phyloP scores from a whole-genome alignment of 2,113 vertebrate species.

The Seriola dumerili region DNA sequence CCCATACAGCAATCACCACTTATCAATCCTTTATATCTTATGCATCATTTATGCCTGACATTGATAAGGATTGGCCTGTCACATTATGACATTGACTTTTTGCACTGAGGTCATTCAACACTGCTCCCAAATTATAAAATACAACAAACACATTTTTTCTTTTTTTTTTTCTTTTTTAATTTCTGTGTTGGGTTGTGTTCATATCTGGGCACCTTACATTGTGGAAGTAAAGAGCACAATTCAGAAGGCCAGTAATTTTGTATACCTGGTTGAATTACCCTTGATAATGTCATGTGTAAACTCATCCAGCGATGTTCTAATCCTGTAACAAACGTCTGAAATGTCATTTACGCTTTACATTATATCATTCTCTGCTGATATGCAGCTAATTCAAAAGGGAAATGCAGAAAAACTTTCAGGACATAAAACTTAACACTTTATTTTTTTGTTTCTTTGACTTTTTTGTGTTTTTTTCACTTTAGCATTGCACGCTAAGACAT shows the following conservation, averaged over 20 bases:
- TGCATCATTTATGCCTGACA: slow-evolving; percentile 24
- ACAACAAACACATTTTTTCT: slow-evolving; percentile 9
- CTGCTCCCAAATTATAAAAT: slow-evolving; percentile 10
- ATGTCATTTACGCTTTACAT: slow-evolving; percentile 30
- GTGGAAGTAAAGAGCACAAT: slow-evolving; percentile 26
- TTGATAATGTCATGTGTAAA: background rate
- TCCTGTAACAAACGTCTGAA: slow-evolving; percentile 7
- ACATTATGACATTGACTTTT: slow-evolving; percentile 17
- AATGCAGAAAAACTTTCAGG: slow-evolving; percentile 22
- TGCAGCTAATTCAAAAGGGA: slow-evolving; percentile 7
- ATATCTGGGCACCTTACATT: background rate
- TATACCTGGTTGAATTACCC: background rate
- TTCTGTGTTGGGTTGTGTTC: background rate
- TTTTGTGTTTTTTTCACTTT: slow-evolving; percentile 26
- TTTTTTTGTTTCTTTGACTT: background rate
- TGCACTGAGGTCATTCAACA: slow-evolving; percentile 26
- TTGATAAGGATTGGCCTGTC: background rate
- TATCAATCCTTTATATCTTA: slow-evolving; percentile 1
- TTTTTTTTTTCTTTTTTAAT: background rate
- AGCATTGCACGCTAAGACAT: slow-evolving; percentile 75
- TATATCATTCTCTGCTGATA: slow-evolving; percentile 4
- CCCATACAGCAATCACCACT: slow-evolving; percentile 38
- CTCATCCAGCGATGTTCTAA: slow-evolving; percentile 29
- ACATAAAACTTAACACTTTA: background rate
- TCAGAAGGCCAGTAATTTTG: slow-evolving; percentile 3